Evolutionary conservation across 2,113 vertebrate species (phyloP).

Genomic region (Reinhardtius hippoglossoides): DNA sequence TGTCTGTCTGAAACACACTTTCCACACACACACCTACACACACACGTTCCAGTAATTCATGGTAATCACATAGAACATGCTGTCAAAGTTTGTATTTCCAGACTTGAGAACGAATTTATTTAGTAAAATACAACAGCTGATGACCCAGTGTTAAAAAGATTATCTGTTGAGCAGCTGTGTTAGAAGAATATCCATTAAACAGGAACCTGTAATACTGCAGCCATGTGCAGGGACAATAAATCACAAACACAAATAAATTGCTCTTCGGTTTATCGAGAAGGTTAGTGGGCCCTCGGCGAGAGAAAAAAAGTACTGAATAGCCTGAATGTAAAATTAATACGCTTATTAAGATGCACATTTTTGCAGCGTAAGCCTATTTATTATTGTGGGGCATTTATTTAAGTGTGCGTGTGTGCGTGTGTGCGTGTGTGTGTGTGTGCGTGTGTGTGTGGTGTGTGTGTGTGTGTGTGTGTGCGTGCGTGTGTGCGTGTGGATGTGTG

Average conservation of each 20-base stretch:
- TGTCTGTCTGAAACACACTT: constrained; percentile 15
- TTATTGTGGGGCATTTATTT: constrained; percentile 45
- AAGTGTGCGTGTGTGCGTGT: not conserved
- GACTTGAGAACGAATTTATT: not conserved
- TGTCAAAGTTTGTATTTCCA: constrained; percentile 5
- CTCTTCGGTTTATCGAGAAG: constrained; percentile 46
- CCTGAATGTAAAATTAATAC: constrained; percentile 60
- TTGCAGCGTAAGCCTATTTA: constrained; percentile 61
- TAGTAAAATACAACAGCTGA: too few species aligned
- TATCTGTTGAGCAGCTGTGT: constrained; percentile 5
- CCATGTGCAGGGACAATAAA: constrained; percentile 45
- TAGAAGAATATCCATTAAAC: constrained; percentile 24
- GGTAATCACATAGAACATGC: constrained; percentile 12
- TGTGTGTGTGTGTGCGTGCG: not conserved
- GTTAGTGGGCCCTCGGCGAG: constrained; percentile 16
- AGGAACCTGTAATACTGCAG: constrained; percentile 17
- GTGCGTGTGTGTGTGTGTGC: not conserved
- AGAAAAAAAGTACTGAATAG: constrained; percentile 41
- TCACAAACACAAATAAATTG: constrained; percentile 59
- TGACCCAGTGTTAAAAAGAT: not conserved
- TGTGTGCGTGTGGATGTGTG: not conserved
- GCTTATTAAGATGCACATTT: constrained; percentile 64
- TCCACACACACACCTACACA: constrained; percentile 3
- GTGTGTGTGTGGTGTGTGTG: too few species aligned
- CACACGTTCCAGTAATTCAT: constrained; percentile 22